phyloP scores from a whole-genome alignment of 2,888 invertebrate species.

The Leucophenga maculata region DNA sequence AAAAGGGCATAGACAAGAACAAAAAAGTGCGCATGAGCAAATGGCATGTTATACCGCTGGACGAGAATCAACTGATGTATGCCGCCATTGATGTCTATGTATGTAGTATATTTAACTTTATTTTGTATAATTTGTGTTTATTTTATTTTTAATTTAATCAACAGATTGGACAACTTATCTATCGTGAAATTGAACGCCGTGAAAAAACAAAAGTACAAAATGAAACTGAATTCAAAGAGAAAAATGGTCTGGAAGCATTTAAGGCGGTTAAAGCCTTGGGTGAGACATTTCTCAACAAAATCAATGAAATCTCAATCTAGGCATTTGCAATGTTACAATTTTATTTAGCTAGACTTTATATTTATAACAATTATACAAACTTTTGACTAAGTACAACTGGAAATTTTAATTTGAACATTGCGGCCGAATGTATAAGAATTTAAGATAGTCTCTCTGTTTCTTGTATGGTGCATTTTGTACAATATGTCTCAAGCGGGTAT shows the following conservation, averaged over 20 bases:
- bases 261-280: slow-evolving; percentile 66
- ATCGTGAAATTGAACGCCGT: slow-evolving; percentile 61
- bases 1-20: slow-evolving; percentile 75
- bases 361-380: no score
- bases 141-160: background rate
- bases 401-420: no score
- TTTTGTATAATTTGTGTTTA: no score
- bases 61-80: slow-evolving; percentile 74
- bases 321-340: no score
- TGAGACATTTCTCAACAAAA: slow-evolving; percentile 59
- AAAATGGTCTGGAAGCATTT: slow-evolving; percentile 66
- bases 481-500: no score
- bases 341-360: no score
- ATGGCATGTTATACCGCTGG: slow-evolving; percentile 76
- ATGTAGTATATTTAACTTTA: slow-evolving; percentile 56
- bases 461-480: no score
- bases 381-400: no score
- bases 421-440: no score
- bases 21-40: slow-evolving; percentile 76
- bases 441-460: no score
- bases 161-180: slow-evolving; percentile 71
- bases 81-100: slow-evolving; percentile 81
- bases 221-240: slow-evolving; percentile 57
- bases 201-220: slow-evolving; percentile 57
- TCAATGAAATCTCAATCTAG: slow-evolving; percentile 46